A percentile compares a stretch with the other conserved stretches of the same genome.
Conservation (phyloP, 2,113 vertebrate species). For the Athene noctua region DNA sequence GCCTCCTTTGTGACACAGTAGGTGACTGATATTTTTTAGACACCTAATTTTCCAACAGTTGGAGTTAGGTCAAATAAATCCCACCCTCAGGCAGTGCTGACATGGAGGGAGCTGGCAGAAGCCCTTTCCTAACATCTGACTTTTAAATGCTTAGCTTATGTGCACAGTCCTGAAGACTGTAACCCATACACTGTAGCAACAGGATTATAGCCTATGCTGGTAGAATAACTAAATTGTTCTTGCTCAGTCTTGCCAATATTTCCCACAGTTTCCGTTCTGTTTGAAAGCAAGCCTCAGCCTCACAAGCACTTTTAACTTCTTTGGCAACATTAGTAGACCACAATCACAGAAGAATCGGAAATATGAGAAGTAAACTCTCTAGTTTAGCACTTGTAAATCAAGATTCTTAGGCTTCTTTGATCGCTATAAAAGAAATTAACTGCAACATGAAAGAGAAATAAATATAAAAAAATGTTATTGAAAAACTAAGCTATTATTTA, state of each 20-base stretch:
- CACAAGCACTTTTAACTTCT: neutral
- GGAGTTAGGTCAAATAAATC: constrained; percentile 21
- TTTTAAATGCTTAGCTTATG: neutral
- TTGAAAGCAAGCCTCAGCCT: neutral
- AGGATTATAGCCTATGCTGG: neutral
- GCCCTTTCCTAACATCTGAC: neutral
- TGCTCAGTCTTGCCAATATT: neutral
- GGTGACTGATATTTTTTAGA: neutral
- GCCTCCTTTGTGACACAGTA: neutral
- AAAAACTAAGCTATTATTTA: neutral
- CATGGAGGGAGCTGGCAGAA: neutral
- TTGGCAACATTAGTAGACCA: neutral
- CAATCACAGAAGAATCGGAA: neutral
- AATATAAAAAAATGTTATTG: neutral
- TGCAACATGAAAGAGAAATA: neutral
- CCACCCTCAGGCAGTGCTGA: neutral
- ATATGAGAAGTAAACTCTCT: neutral
- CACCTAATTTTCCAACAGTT: constrained; percentile 8
- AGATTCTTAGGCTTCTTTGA: neutral
- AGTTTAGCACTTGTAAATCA: neutral
- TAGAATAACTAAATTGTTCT: neutral
- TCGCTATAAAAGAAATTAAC: constrained; percentile 2
- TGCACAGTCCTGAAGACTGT: neutral
- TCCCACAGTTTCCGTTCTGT: neutral
- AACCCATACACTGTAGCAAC: neutral